Percentiles rank a stretch among this genome's conserved stretches.
phyloP scores from a whole-genome alignment of 2,113 vertebrate species.

The Rhea pennata region DNA sequence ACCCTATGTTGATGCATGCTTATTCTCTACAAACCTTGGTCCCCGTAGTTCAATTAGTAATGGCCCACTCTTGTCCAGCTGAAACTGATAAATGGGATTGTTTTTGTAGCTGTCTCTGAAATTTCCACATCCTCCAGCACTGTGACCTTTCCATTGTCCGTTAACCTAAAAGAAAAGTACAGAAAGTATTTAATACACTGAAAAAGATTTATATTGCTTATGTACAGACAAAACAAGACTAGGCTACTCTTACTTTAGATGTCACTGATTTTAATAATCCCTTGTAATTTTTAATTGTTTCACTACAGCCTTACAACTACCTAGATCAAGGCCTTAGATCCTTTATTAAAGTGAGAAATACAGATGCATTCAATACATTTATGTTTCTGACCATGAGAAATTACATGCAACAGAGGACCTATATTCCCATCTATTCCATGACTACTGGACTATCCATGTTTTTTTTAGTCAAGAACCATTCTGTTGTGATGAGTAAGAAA shows the following conservation, averaged over 20 bases:
- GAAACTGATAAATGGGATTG: slow-evolving; percentile 95
- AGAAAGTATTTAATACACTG: background rate
- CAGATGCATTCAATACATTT: background rate
- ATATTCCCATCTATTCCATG: background rate
- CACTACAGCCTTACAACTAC: background rate
- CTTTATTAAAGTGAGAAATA: background rate
- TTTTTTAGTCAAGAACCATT: background rate
- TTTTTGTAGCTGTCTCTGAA: slow-evolving; percentile 93
- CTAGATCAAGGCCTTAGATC: background rate
- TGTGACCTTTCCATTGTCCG: slow-evolving; percentile 93
- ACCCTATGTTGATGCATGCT: background rate
- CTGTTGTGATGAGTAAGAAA: background rate
- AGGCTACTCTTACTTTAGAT: background rate
- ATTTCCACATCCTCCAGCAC: slow-evolving; percentile 95
- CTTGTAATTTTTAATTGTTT: background rate
- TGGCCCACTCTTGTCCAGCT: slow-evolving; percentile 89
- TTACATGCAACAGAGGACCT: background rate
- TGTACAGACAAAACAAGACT: background rate
- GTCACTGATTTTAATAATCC: background rate
- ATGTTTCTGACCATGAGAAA: background rate
- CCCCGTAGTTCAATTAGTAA: slow-evolving; percentile 93
- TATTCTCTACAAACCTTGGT: slow-evolving; percentile 85
- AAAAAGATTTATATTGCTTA: background rate
- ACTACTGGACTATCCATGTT: background rate
- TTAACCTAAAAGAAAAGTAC: slow-evolving; percentile 82